Percentiles rank a stretch among this genome's conserved stretches.
These are phyloP conservation scores for Amphipyra tragopoginis DNA, from an alignment of 2,888 invertebrate species.

Conservation along the genomic window DNA sequence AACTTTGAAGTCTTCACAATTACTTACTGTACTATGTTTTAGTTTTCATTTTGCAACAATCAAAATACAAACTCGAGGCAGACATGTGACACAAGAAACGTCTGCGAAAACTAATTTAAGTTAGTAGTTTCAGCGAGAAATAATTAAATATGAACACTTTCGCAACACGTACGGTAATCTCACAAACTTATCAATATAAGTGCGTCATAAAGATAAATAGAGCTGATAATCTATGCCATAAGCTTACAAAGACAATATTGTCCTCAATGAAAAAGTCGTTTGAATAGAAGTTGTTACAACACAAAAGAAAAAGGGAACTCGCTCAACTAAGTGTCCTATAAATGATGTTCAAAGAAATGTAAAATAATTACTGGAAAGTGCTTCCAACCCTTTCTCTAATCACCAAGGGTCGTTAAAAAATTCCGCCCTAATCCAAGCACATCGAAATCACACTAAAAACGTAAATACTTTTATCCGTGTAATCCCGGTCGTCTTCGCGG, in stretches of 20 bases:
- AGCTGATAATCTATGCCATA: slow-evolving; percentile 29
- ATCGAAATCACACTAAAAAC: slow-evolving; percentile 88
- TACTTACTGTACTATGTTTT: slow-evolving; percentile 2
- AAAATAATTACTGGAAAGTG: slow-evolving; percentile 87
- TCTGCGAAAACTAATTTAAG: slow-evolving; percentile 72
- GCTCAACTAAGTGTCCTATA: slow-evolving; percentile 64
- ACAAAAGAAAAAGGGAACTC: slow-evolving; percentile 66
- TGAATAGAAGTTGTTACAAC: slow-evolving; percentile 58
- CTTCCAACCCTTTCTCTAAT: slow-evolving; percentile 85
- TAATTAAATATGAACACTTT: slow-evolving; percentile 63
- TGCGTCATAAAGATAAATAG: slow-evolving; percentile 20
- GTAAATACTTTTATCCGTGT: slow-evolving; percentile 87
- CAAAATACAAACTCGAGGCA: slow-evolving; percentile 41
- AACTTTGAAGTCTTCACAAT: background rate
- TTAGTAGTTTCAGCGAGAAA: slow-evolving; percentile 64
- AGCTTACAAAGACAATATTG: slow-evolving; percentile 30
- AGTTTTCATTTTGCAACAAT: slow-evolving; percentile 23
- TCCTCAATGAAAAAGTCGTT: slow-evolving; percentile 52
- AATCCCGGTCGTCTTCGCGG: slow-evolving; percentile 87
- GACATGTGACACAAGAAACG: slow-evolving; percentile 57
- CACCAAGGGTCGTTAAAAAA: slow-evolving; percentile 85
- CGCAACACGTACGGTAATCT: slow-evolving; percentile 47
- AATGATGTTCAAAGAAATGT: slow-evolving; percentile 80
- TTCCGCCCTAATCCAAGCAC: slow-evolving; percentile 81
- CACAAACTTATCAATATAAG: slow-evolving; percentile 29